Evolutionary conservation across 2,113 vertebrate species (phyloP).

Genomic region (Cynocephalus volans): DNA sequence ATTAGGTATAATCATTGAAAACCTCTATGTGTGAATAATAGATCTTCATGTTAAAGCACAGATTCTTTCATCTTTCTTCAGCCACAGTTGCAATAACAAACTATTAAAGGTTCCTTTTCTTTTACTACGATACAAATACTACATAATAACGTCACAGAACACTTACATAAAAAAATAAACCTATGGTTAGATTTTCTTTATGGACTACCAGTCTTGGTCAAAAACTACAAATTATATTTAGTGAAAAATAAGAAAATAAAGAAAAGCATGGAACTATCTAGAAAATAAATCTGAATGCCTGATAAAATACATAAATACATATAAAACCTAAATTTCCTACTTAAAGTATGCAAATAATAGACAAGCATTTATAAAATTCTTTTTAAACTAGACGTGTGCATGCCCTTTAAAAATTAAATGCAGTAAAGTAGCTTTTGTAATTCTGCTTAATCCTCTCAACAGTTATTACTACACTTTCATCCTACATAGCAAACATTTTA

Average conservation of each 20-base stretch:
- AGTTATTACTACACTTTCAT: not conserved
- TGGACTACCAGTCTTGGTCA: not conserved
- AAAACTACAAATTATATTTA: not conserved
- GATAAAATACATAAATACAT: not conserved
- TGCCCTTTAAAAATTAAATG: not conserved
- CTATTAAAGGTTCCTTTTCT: not conserved
- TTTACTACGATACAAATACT: not conserved
- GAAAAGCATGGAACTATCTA: not conserved
- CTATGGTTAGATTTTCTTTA: constrained; percentile 27
- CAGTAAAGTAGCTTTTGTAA: not conserved
- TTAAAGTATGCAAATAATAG: not conserved
- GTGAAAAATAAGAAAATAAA: constrained; percentile 39
- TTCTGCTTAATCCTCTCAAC: not conserved
- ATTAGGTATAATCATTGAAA: constrained; percentile 42
- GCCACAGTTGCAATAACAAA: not conserved
- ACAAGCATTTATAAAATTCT: not conserved
- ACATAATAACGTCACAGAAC: not conserved
- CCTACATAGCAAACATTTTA: not conserved
- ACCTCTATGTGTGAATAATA: not conserved
- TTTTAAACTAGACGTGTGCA: not conserved
- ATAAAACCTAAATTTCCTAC: not conserved
- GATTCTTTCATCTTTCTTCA: not conserved
- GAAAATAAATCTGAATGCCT: constrained; percentile 27
- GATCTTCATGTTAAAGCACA: not conserved
- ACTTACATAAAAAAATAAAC: constrained; percentile 14